Evolutionary conservation across 2,797 vertebrate genomes (phyloP).

Genomic region (Selene dorsalis): DNA sequence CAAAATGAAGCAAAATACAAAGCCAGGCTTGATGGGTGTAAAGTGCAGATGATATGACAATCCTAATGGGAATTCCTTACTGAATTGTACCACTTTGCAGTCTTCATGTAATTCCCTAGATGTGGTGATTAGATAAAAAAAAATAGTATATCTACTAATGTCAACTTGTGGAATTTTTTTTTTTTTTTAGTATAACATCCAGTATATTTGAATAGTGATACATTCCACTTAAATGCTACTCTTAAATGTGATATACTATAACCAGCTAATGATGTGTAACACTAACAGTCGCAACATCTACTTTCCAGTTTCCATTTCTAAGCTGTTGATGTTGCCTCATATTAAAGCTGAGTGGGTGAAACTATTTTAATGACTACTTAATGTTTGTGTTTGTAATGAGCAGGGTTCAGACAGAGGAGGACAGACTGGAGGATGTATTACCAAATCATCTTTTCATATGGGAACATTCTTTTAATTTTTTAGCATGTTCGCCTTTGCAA

Average conservation of each 20-base stretch:
- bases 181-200: too few species aligned
- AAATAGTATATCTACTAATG: conserved; percentile 13
- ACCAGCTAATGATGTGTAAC: conserved; percentile 30
- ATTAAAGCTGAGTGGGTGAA: conserved; percentile 1
- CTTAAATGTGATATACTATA: conserved; percentile 51
- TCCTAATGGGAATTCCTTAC: not conserved
- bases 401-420: conserved; percentile 12
- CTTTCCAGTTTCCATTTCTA: conserved; percentile 36
- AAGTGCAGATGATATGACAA: conserved; percentile 1
- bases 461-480: not conserved
- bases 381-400: conserved; percentile 22
- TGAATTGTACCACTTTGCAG: conserved; percentile 1
- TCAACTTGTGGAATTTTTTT: conserved; percentile 34
- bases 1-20: conserved; percentile 27
- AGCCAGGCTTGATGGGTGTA: conserved; percentile 21
- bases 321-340: conserved; percentile 44
- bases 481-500: conserved; percentile 13
- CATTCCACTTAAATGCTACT: conserved; percentile 65
- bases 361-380: conserved; percentile 27
- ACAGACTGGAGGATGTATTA: conserved; percentile 18
- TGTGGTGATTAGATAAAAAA: conserved; percentile 26
- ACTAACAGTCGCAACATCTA: conserved; percentile 35
- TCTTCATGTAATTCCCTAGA: not conserved
- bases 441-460: conserved; percentile 1
- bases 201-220: conserved; percentile 33